These are phyloP conservation scores for Avahi laniger DNA, from an alignment of 2,797 vertebrate species.

Conservation along the genomic window DNA sequence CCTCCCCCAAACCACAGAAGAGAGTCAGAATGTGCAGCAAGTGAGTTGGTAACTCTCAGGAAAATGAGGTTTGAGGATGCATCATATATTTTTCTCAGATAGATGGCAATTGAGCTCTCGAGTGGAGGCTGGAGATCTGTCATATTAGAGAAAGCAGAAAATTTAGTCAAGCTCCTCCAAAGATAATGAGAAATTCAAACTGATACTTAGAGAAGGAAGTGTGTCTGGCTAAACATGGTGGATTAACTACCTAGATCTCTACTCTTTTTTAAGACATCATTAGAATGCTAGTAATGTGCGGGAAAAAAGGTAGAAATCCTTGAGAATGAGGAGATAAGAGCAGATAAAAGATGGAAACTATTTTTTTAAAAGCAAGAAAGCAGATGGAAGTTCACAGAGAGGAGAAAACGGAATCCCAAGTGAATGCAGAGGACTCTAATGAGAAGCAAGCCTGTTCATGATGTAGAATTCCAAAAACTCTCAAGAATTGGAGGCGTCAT, in stretches of 20 bases:
- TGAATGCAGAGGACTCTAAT: not conserved
- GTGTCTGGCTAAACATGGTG: not conserved
- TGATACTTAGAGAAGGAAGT: not conserved
- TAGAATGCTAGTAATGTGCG: not conserved
- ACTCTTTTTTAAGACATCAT: not conserved
- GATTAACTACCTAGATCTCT: not conserved
- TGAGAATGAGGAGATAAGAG: not conserved
- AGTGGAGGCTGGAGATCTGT: not conserved
- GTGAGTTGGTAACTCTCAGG: not conserved
- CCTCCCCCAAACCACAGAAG: not conserved
- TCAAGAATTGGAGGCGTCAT: not conserved
- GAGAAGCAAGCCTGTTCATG: not conserved
- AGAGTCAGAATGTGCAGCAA: not conserved
- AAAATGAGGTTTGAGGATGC: not conserved
- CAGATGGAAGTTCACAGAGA: not conserved
- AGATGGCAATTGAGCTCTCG: not conserved
- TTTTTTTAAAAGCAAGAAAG: not conserved
- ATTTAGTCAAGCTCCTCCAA: not conserved
- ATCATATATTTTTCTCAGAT: not conserved
- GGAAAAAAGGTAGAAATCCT: not conserved
- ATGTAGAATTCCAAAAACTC: not conserved
- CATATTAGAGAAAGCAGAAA: not conserved
- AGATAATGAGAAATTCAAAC: not conserved
- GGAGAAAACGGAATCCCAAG: not conserved
- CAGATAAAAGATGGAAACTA: not conserved